Evolutionary conservation across 2,888 invertebrate genomes (phyloP), one percentile per base, ranked within the genome.

Genomic region (Camptogramma bilineatum): DNA sequence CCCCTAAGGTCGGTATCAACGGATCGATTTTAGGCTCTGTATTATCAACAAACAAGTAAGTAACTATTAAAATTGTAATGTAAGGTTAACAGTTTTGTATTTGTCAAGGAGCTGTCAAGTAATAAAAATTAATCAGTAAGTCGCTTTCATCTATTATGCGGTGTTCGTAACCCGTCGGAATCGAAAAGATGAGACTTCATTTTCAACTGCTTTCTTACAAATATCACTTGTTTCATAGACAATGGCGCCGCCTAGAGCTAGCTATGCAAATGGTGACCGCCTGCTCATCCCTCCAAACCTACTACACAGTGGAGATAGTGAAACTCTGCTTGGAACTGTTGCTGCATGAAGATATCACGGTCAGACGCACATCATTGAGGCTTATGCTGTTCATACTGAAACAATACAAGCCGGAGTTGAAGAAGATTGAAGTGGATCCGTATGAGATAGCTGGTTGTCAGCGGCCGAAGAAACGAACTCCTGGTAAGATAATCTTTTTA

Each of bases 221-320:
- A 44, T 2, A 16, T 2, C 1, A 16, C 16, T 16, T 16, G 16
- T 24, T 34, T 52, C 50, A 0, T 70, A 96, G 96, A 19, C 97
- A 97, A 81, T 98, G 98, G 98, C 95, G 97, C 52, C 97, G 97
- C 70, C 94, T 96, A 55, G 94, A 95, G 70, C 94, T 97, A 84
- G 96, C 96, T 0, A 94, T 97, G 82, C 94, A 95, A 68, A 95
- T 98, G 88, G 87, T 98, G 8, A 94, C 94, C 1, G 94, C 95
- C 76, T 91, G 97, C 62, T 94, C 97, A 0, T 96, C 97, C 67
- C 93, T 95, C 0, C 96, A 97, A 81, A 94, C 95, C 0, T 86
- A 90, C 4, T 95, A 96, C 83, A 95, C 96, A 0, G 83, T 94
- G 0, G 84, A 91, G 9, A 94, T 95, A 0, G 95, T 97, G 0